Conservation (phyloP, 2,888 invertebrate species). For the Alentia gelatinosa region DNA sequence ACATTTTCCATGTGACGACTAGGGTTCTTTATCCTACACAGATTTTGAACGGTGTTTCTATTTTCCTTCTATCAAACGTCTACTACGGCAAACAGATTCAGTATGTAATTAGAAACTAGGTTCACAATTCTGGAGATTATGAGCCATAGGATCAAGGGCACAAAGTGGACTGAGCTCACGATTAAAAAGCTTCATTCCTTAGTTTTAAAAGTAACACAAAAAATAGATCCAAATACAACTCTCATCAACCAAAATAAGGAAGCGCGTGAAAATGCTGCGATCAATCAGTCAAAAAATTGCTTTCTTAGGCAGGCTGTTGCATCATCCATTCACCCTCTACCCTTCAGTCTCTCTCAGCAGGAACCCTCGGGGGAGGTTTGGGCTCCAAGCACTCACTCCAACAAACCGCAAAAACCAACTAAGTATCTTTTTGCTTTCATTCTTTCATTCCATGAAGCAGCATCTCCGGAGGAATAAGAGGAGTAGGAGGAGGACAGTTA, state of each 20-base stretch:
- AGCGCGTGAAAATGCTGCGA: background rate
- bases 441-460: slow-evolving; percentile 9
- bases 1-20: too few relatives aligned
- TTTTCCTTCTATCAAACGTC: background rate
- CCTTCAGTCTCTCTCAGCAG: background rate
- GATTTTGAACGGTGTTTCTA: background rate
- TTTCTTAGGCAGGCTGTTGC: background rate
- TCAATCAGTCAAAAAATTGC: background rate
- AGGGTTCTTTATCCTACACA: too few relatives aligned
- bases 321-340: background rate
- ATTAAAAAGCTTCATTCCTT: slow-evolving; percentile 15
- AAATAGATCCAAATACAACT: slow-evolving; percentile 17
- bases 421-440: background rate
- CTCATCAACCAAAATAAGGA: slow-evolving; percentile 16
- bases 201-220: background rate
- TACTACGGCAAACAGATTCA: background rate
- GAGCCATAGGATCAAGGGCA: background rate
- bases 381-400: background rate
- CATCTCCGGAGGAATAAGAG: background rate
- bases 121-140: background rate
- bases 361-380: background rate
- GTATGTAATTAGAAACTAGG: background rate
- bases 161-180: background rate
- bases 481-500: slow-evolving; percentile 42
- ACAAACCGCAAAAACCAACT: background rate